These are phyloP conservation scores for Tineola bisselliella DNA, from an alignment of 2,888 invertebrate genomes.

Conservation along the genomic window DNA sequence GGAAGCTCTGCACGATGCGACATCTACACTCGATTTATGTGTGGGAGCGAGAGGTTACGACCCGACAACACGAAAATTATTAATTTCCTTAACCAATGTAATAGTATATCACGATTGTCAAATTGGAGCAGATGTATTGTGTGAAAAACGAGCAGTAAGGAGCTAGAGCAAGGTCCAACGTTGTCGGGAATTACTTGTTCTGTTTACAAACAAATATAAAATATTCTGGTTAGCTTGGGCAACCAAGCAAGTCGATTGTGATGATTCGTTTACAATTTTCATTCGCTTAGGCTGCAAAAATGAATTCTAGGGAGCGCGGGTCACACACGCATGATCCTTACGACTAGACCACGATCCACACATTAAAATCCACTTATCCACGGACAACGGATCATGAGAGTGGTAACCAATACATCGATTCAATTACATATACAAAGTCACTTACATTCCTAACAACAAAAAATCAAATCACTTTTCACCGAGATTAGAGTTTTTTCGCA, in stretches of 20 bases:
- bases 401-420: neutral
- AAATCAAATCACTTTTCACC: neutral
- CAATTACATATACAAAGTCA: neutral
- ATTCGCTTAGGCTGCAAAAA: neutral
- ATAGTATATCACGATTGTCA: neutral
- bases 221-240: neutral
- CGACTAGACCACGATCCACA: constrained; percentile 9
- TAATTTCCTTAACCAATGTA: constrained; percentile 20
- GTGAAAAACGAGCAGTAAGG: no score
- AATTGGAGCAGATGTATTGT: neutral
- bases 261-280: constrained; percentile 6
- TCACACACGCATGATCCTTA: constrained; percentile 8
- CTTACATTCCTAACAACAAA: neutral
- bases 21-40: constrained; percentile 47
- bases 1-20: constrained; percentile 37
- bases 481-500: constrained; percentile 39
- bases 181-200: no score
- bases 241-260: neutral
- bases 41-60: constrained; percentile 50
- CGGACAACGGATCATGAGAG: constrained; percentile 7
- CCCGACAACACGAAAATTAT: constrained; percentile 44
- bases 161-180: no score
- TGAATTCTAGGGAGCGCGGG: constrained; percentile 13
- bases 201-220: neutral
- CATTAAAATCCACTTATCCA: constrained; percentile 15